Evolutionary conservation across 2,113 vertebrate genomes (phyloP).

Genomic region (Grammomys dolichurus): DNA sequence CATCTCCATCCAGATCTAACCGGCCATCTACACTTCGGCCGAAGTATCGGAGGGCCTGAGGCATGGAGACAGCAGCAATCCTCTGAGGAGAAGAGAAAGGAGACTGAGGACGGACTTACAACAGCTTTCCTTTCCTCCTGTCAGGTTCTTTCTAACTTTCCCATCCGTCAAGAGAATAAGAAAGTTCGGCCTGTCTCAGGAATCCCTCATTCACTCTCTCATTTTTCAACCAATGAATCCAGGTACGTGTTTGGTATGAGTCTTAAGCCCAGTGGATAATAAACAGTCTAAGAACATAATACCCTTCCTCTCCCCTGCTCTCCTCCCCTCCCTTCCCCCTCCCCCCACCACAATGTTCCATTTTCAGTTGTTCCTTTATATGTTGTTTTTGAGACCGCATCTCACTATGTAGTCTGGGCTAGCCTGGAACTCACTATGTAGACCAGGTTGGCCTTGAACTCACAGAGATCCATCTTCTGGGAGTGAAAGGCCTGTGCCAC

Average conservation of each 20-base stretch:
- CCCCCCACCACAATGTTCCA: background rate
- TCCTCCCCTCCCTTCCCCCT: too few relatives aligned
- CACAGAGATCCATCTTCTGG: background rate
- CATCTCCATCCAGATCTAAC: slow-evolving; percentile 93
- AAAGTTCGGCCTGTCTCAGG: background rate
- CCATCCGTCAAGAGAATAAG: background rate
- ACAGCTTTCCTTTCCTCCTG: background rate
- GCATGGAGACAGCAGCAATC: slow-evolving; percentile 89
- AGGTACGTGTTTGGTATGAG: background rate
- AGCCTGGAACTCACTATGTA: background rate
- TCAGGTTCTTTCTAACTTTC: background rate
- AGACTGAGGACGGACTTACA: background rate
- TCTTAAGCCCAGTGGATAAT: background rate
- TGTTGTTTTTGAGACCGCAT: background rate
- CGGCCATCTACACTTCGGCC: slow-evolving; percentile 94
- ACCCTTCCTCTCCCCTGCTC: background rate
- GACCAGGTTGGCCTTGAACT: background rate
- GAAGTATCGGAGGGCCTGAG: slow-evolving; percentile 91
- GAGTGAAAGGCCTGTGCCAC: background rate
- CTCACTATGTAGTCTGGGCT: background rate
- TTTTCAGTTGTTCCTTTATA: background rate
- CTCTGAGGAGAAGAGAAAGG: slow-evolving; percentile 86
- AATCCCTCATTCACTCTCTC: background rate
- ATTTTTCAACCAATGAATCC: background rate
- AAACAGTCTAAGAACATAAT: background rate